Evolutionary conservation across 2,888 invertebrate genomes (phyloP).

Genomic region (Drosophila robusta): DNA sequence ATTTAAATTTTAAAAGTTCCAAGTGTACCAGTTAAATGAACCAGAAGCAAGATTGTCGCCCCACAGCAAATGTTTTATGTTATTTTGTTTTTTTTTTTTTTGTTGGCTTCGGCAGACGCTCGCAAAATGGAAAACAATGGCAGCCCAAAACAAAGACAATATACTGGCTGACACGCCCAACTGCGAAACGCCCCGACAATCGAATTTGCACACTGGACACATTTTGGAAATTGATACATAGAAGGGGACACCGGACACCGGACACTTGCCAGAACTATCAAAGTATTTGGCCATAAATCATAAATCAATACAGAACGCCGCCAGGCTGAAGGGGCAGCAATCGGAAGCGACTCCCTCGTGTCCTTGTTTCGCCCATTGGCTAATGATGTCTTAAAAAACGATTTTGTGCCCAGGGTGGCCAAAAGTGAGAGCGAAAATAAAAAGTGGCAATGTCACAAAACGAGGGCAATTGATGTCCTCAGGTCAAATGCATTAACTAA

Average conservation of each 20-base stretch:
- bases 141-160: constrained; percentile 8
- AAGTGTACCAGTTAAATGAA: constrained; percentile 82
- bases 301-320: constrained; percentile 76
- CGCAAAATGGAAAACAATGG: constrained; percentile 36
- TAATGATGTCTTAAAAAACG: constrained; percentile 83
- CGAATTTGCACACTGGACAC: constrained; percentile 69
- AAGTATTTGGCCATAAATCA: constrained; percentile 81
- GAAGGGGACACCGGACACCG: constrained; percentile 24
- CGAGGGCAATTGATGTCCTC: constrained; percentile 80
- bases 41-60: constrained; percentile 84
- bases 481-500: constrained; percentile 80
- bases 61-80: constrained; percentile 29
- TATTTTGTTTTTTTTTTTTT: background rate
- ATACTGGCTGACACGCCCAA: constrained; percentile 52
- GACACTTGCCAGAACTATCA: constrained; percentile 48
- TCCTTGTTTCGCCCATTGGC: constrained; percentile 42
- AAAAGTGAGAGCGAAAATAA: constrained; percentile 6
- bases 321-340: constrained; percentile 29
- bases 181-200: constrained; percentile 56
- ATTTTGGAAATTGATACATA: constrained; percentile 73
- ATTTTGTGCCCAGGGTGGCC: constrained; percentile 51
- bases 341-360: constrained; percentile 34
- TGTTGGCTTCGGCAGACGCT: constrained; percentile 24
- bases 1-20: constrained; percentile 78
- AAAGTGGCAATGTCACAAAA: constrained; percentile 72